Evolutionary conservation across 2,797 vertebrate species (phyloP), one percentile per base, ranked within the genome.

Genomic region (Syndactyla subalaris): DNA sequence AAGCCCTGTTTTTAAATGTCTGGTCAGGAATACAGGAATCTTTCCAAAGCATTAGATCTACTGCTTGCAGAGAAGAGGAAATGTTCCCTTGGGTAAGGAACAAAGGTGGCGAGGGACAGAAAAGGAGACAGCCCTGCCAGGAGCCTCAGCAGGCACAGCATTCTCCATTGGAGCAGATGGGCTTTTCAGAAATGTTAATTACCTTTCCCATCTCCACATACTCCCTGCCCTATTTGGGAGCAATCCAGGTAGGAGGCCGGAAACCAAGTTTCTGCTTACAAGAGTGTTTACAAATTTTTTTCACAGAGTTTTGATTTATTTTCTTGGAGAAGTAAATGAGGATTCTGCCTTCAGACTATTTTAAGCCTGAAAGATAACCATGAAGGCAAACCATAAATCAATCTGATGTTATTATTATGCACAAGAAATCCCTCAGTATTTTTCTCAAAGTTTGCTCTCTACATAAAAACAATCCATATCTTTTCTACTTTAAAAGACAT

Each of bases 201-300:
- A 95, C 86, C 93, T 91, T 91, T 77, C 80, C 80, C 0, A 2
- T 80, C 55, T 87, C 49, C 78, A 84, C 74, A 91, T 27, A 39
- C 65, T 29, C 80, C 91, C 63, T 92, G 78, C 52, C 61, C 92
- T 93, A 74, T 76, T 94, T 95, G 95, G 89, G 61, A 94, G 23
- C 1, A 2, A 77, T 91, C 88, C 94, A 96, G 74, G 52, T 71
- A 77, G 54, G 65, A 82, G 61, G 49, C 34, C 0, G 2, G 58
- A 94, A 93, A 91, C 18, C 0, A 21, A 85, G 68, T 88, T 92
- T 87, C 86, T 54, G 77, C 61, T 93, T 85, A 79, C 29, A 82
- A 82, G 71, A 24, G 52, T 65, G 61, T 67, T 87, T 39, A 85
- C 49, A 0, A 29, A 0, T 46, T 68, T 68, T 68, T 93, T 63